Conservation (phyloP, 2,888 invertebrate genomes). For the Drosophila parthenogenetica region DNA sequence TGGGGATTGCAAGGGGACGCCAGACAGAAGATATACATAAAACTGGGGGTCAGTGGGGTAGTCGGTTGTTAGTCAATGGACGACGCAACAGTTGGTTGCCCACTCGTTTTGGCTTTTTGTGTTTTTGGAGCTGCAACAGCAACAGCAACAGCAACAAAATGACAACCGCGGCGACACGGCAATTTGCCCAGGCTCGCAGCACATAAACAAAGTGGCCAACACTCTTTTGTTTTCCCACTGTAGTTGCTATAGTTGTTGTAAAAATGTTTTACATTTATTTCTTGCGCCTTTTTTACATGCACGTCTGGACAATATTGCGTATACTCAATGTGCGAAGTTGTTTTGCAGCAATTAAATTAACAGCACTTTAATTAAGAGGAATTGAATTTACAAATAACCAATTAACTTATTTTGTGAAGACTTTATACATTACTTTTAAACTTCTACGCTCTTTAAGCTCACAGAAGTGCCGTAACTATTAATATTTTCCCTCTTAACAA, state of each 20-base stretch:
- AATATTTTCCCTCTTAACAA: conserved; percentile 55
- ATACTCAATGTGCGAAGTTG: conserved; percentile 5
- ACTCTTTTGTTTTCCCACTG: conserved; percentile 8
- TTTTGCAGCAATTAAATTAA: not conserved
- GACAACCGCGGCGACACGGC: conserved; percentile 57
- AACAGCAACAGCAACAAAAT: conserved; percentile 26
- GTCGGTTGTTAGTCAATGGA: conserved; percentile 48
- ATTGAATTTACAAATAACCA: not conserved
- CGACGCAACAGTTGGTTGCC: conserved; percentile 55
- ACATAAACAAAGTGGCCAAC: conserved; percentile 41
- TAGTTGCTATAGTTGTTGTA: conserved; percentile 6
- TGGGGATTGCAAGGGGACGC: conserved; percentile 5
- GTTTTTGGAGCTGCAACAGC: no score
- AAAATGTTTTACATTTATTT: conserved; percentile 27
- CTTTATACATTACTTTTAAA: not conserved
- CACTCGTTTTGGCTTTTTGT: conserved; percentile 19
- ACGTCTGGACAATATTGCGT: conserved; percentile 13
- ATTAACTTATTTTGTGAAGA: not conserved
- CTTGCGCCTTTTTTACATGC: conserved; percentile 2
- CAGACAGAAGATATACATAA: conserved; percentile 1
- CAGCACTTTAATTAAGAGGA: not conserved
- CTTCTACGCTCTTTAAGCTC: not conserved
- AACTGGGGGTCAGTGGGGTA: conserved; percentile 45
- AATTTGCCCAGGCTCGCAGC: conserved; percentile 40
- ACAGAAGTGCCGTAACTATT: conserved; percentile 34